Evolutionary conservation across 2,888 invertebrate genomes (phyloP).

Genomic region (Leptinotarsa juncta): DNA sequence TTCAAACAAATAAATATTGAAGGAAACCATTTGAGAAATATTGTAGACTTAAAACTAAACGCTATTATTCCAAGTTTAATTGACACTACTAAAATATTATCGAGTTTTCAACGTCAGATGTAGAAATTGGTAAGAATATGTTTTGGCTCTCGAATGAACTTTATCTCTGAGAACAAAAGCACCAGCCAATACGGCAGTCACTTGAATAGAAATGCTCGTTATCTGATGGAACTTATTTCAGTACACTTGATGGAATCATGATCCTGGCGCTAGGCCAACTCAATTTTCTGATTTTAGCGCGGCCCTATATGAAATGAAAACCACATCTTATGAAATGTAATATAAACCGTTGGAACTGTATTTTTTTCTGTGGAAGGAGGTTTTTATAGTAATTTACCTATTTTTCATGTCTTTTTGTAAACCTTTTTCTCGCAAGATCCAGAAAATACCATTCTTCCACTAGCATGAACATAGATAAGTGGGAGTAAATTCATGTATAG

Average conservation of each 20-base stretch:
- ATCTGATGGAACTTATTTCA: conserved; percentile 44
- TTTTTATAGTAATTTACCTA: no score
- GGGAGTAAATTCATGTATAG: no score
- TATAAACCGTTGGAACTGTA: no score
- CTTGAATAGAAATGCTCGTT: conserved; percentile 12
- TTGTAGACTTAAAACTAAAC: background rate
- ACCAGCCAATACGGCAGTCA: background rate
- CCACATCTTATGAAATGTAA: no score
- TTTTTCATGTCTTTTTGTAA: no score
- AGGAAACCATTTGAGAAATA: background rate
- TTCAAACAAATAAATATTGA: background rate
- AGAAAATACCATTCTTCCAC: no score
- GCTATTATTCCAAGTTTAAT: background rate
- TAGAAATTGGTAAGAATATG: background rate
- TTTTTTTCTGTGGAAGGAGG: no score
- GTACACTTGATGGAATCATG: conserved; percentile 45
- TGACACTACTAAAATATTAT: background rate
- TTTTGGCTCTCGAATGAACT: background rate
- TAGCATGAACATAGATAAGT: no score
- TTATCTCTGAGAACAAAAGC: background rate
- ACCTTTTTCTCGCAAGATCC: no score
- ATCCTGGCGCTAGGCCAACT: conserved; percentile 46
- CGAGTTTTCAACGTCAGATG: background rate
- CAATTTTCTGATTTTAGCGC: conserved; percentile 29
- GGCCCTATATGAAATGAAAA: no score